A percentile compares a stretch with the other conserved stretches of the same genome.
Conservation (phyloP, 2,797 vertebrate genomes). For the Sebastes minor region DNA sequence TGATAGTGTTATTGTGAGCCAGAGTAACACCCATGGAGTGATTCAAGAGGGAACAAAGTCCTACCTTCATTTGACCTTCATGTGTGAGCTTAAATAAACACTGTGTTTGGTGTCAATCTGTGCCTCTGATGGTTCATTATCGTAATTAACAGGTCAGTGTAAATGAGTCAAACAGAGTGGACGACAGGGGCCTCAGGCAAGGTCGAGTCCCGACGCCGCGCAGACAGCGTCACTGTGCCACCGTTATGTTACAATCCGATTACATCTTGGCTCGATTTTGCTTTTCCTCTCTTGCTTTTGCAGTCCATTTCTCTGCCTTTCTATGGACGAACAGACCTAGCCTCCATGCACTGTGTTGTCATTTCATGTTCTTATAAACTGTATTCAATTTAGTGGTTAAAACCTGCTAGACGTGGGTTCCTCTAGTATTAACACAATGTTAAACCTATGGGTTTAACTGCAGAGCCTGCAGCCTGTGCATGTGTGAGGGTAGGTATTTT, state of each 20-base stretch:
- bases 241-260: conserved; percentile 70
- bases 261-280: conserved; percentile 52
- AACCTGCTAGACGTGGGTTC: neutral
- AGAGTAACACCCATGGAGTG: conserved; percentile 21
- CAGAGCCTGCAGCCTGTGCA: neutral
- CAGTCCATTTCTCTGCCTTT: neutral
- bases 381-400: conserved; percentile 12
- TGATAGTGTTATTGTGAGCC: neutral
- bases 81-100: conserved; percentile 31
- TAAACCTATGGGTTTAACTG: neutral
- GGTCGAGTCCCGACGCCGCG: conserved; percentile 8
- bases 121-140: conserved; percentile 56
- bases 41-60: conserved; percentile 27
- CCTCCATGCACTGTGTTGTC: conserved; percentile 13
- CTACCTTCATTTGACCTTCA: conserved; percentile 42
- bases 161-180: conserved; percentile 64
- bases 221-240: conserved; percentile 37
- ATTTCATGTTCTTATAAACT: neutral
- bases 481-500: neutral
- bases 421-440: neutral
- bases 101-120: conserved; percentile 32
- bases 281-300: conserved; percentile 12
- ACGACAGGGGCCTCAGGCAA: conserved; percentile 42
- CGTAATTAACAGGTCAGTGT: conserved; percentile 61
- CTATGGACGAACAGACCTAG: neutral